Conservation (phyloP, 2,797 vertebrate genomes). For the Myripristis murdjan region DNA sequence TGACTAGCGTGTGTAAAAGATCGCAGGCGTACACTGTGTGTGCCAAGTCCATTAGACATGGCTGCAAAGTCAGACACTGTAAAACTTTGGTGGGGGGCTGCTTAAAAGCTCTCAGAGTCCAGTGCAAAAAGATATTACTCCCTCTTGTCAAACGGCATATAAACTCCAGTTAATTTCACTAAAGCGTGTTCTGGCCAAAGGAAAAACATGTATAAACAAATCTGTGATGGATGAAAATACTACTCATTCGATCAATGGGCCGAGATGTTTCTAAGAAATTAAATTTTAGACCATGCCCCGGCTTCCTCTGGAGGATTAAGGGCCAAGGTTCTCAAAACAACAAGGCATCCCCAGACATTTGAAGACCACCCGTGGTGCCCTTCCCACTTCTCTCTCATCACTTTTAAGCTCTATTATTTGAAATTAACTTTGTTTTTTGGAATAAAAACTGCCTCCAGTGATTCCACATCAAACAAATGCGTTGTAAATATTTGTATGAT, state of each 20-base stretch:
- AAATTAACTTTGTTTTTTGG: background rate
- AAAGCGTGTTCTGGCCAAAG: conserved; percentile 48
- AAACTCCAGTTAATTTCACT: conserved; percentile 64
- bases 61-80: conserved; percentile 59
- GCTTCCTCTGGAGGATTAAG: conserved; percentile 4
- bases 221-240: conserved; percentile 47
- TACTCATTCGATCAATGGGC: background rate
- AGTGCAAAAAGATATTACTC: conserved; percentile 59
- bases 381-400: conserved; percentile 13
- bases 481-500: conserved; percentile 5
- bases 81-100: conserved; percentile 59
- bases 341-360: conserved; percentile 1
- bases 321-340: background rate
- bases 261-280: conserved; percentile 52
- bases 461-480: background rate
- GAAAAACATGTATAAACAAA: conserved; percentile 52
- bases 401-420: background rate
- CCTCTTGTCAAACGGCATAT: conserved; percentile 65
- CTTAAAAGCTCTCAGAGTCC: conserved; percentile 51
- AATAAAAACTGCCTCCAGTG: conserved; percentile 10
- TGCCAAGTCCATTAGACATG: conserved; percentile 71
- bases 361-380: background rate
- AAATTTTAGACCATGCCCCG: conserved; percentile 39
- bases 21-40: conserved; percentile 9
- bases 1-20: conserved; percentile 63